Conservation (phyloP, 2,888 invertebrate genomes). For the Xanthorhoe spadicearia region DNA sequence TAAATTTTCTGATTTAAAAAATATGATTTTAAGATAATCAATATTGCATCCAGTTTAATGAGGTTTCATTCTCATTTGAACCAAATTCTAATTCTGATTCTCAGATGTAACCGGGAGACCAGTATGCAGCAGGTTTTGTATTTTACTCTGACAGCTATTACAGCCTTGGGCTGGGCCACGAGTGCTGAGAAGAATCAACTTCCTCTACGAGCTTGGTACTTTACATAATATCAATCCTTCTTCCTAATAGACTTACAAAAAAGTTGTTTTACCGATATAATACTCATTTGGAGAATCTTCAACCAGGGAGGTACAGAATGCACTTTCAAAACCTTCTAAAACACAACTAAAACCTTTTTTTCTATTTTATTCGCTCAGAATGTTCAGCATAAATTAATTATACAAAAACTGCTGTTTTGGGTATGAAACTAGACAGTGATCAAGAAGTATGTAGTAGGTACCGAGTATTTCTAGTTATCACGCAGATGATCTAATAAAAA, state of each 20-base stretch:
- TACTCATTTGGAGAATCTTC: no score
- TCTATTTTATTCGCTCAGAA: no score
- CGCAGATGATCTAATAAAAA: background rate
- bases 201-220: slow-evolving; percentile 72
- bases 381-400: no score
- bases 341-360: no score
- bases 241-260: no score
- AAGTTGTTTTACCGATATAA: no score
- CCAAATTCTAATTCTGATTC: background rate
- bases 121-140: slow-evolving; percentile 58
- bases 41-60: background rate
- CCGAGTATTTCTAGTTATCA: background rate
- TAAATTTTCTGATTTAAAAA: no score
- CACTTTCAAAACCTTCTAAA: no score
- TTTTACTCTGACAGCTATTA: slow-evolving; percentile 60
- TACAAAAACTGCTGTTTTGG: no score
- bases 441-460: no score
- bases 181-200: slow-evolving; percentile 69
- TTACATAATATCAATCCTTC: background rate
- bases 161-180: slow-evolving; percentile 66
- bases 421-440: no score
- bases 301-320: no score
- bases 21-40: background rate
- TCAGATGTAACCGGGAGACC: slow-evolving; percentile 67
- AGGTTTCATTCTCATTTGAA: background rate